These are phyloP conservation scores for Platorchestia sp. DNA, from an alignment of 1,140 invertebrate species.

Conservation along the genomic window DNA sequence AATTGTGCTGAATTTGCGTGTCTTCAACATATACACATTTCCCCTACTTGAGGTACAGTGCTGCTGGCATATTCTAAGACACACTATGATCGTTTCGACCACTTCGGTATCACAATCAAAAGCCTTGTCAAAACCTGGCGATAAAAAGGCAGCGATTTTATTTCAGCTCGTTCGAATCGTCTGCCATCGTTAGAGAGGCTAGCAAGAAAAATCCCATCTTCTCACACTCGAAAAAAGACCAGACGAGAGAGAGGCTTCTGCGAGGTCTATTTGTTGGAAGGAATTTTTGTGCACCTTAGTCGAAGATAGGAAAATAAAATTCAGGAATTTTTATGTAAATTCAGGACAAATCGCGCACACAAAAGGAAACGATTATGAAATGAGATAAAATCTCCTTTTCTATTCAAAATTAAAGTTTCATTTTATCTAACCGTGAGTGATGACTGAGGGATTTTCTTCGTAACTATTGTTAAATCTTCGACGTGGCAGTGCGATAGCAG, in stretches of 20 bases:
- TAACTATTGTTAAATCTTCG: too few species aligned
- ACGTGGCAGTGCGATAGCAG: too few species aligned
- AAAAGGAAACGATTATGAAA: neutral
- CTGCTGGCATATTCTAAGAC: neutral
- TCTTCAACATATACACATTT: neutral
- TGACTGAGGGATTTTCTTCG: neutral
- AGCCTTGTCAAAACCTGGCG: neutral
- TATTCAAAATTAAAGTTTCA: neutral
- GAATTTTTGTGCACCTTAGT: neutral
- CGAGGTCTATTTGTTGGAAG: neutral
- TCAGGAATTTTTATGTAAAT: neutral
- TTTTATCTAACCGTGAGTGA: neutral
- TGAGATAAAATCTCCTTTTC: neutral
- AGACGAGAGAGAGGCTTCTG: neutral
- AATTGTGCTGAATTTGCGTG: neutral
- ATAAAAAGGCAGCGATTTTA: neutral
- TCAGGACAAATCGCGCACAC: neutral
- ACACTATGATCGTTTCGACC: neutral
- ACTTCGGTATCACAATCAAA: neutral
- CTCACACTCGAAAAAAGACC: neutral
- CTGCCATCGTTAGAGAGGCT: neutral
- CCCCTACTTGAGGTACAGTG: neutral
- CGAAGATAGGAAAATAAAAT: slow-evolving; percentile 28
- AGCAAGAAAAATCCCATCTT: slow-evolving; percentile 11
- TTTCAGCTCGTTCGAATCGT: neutral